Conservation (phyloP, 2,888 invertebrate species). For the Digitonthophagus gazella region DNA sequence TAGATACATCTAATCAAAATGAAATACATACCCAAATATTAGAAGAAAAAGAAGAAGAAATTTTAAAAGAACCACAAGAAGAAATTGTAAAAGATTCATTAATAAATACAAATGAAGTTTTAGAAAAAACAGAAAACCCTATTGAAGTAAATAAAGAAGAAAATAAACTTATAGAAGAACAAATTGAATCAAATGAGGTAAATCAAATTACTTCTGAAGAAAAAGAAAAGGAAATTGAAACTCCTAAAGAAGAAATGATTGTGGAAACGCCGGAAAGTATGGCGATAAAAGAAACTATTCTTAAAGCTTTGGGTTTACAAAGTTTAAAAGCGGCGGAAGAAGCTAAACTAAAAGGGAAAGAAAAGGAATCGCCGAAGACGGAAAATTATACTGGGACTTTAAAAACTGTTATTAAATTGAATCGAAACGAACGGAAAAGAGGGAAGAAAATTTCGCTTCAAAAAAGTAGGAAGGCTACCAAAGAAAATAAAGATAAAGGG, state of each 20-base stretch:
- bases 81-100: not conserved
- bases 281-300: constrained; percentile 65
- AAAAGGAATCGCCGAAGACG: constrained; percentile 48
- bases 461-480: constrained; percentile 57
- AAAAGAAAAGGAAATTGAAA: constrained; percentile 14
- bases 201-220: too few species aligned
- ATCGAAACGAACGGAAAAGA: constrained; percentile 66
- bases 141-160: not conserved
- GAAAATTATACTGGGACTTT: constrained; percentile 72
- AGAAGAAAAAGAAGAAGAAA: not conserved
- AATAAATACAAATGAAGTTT: not conserved
- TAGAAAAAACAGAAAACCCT: not conserved
- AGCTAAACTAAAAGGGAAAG: constrained; percentile 55
- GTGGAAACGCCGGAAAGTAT: constrained; percentile 32
- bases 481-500: constrained; percentile 24
- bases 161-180: not conserved
- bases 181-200: too few species aligned
- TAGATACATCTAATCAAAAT: constrained; percentile 9
- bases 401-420: constrained; percentile 80
- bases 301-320: constrained; percentile 71
- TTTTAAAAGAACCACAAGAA: not conserved
- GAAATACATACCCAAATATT: constrained; percentile 21
- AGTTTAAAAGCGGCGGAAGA: constrained; percentile 73
- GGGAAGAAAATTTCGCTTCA: constrained; percentile 77
- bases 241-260: constrained; percentile 29